Evolutionary conservation across 2,113 vertebrate genomes (phyloP).

Genomic region (Porphyrio hochstetteri): DNA sequence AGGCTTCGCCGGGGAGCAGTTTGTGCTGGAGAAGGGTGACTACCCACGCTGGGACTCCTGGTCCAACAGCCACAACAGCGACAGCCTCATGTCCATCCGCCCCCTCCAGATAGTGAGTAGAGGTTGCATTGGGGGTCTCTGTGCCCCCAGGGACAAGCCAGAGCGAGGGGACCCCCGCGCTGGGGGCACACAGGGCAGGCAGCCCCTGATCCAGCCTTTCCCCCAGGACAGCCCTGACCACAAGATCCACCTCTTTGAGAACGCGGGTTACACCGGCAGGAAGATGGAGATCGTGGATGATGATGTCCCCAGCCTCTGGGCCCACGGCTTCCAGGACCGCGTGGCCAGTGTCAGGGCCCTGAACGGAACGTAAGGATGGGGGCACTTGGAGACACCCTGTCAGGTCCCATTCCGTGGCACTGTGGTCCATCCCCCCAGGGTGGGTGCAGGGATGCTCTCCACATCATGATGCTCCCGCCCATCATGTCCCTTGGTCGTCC

Average conservation of each 20-base stretch:
- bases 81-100: conserved; percentile 85
- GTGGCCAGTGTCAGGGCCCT: conserved; percentile 88
- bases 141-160: background rate
- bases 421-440: rapidly evolving
- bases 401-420: rapidly evolving
- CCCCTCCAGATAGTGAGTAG: conserved; percentile 86
- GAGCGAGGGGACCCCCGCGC: rapidly evolving
- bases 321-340: conserved; percentile 89
- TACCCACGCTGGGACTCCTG: conserved; percentile 92
- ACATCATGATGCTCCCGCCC: rapidly evolving
- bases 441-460: background rate
- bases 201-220: background rate
- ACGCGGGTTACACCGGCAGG: conserved; percentile 79
- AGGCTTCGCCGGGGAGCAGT: conserved; percentile 86
- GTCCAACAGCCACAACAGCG: conserved; percentile 89
- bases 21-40: conserved; percentile 90
- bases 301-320: conserved; percentile 92
- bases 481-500: rapidly evolving
- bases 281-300: conserved; percentile 95
- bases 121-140: rapidly evolving
- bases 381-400: rapidly evolving
- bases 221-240: conserved; percentile 86
- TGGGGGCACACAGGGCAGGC: background rate
- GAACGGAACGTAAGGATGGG: conserved; percentile 86
- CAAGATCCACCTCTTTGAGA: conserved; percentile 91